Base-by-base conservation (phyloP, 2,888 invertebrate genomes). In the Trichacis sp. region DNA sequence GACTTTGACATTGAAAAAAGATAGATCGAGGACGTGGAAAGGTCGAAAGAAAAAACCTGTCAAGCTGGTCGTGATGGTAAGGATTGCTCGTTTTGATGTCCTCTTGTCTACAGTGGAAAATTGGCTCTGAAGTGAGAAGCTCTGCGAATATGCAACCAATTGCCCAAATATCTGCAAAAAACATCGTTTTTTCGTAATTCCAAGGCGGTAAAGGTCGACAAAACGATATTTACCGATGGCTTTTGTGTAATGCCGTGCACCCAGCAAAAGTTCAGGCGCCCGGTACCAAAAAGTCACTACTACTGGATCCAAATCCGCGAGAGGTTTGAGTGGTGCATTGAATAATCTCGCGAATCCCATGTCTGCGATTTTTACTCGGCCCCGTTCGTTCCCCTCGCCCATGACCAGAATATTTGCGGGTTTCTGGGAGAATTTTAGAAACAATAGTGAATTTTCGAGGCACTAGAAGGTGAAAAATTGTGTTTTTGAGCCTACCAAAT, bases 201-300 rank as follows among this genome's bases (percentile, higher is more conserved):
- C 29, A 29, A 29, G 9, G 9, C 9, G 29, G n/a, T n/a, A n/a
- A n/a, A n/a, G n/a, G n/a, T n/a, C n/a, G n/a, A n/a, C n/a, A n/a
- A n/a, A n/a, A n/a, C n/a, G n/a, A n/a, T n/a, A n/a, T n/a, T n/a
- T 42, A 94, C 95, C 95, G 77, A 98, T 98, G 64, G 97, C 98
- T 87, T 98, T 98, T 2, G 98, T 98, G 80, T 98, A 98, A 89
- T 98, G 98, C 61, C 98, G 89, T 24, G 98, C 97, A 15, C 96
- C 98, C 18, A 98, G 87, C 48, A 98, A 85, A 58, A 98, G 85
- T 85, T 99, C 99, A 0, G 98, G 98, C 1, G 99, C 99, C 80
- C 99, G 89, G 85, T 99, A 99, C 98, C 99, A 99, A 86, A 99
- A 99, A 70, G 99, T 99, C 1, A 99, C 99, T 42, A 99, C 99